These are phyloP conservation scores for Antheraea mylitta DNA, from an alignment of 1,140 invertebrate genomes.

Conservation along the genomic window DNA sequence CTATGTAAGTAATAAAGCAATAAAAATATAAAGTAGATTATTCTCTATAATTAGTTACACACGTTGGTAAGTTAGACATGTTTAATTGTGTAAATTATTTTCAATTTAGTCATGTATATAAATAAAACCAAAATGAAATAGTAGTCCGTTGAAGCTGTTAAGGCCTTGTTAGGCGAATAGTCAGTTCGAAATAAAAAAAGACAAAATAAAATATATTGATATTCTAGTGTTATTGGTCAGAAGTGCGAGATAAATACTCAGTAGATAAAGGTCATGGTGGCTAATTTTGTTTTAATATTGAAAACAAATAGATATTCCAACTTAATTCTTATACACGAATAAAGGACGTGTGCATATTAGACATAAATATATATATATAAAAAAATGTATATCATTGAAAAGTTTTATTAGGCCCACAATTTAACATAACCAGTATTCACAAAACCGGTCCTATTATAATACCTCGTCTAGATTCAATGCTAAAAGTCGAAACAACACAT, in stretches of 20 bases:
- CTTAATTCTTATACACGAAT: background rate
- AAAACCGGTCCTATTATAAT: background rate
- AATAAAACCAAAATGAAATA: no score
- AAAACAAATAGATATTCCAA: background rate
- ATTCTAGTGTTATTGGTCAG: background rate
- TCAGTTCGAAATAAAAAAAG: no score
- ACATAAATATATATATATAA: background rate
- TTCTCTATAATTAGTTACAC: background rate
- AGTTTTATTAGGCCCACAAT: background rate
- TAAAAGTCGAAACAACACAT: background rate
- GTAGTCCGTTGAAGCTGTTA: no score
- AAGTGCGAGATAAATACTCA: background rate
- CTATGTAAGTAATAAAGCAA: background rate
- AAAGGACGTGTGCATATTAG: no score
- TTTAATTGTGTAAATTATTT: background rate
- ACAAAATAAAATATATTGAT: background rate
- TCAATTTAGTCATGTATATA: no score
- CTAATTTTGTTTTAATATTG: background rate
- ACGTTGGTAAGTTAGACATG: background rate
- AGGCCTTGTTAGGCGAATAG: no score
- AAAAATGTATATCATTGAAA: background rate
- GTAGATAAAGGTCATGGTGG: background rate
- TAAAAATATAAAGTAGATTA: background rate
- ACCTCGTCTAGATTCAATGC: background rate
- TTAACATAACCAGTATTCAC: background rate